Conservation (phyloP, 2,888 invertebrate genomes). For the Scaptomyza parva region DNA sequence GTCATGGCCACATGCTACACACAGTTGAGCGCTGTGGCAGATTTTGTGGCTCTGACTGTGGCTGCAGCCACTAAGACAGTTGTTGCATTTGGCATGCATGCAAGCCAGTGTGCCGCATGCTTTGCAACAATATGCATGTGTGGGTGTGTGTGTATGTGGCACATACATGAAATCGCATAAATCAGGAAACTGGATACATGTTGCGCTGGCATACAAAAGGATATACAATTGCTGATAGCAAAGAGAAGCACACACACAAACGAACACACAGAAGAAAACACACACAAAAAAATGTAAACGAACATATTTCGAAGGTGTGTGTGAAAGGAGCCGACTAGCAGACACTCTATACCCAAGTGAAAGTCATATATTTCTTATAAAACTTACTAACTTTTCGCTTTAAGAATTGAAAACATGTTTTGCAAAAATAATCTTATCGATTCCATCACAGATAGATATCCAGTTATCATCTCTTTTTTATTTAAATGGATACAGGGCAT, state of each 20-base stretch:
- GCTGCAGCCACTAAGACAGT: slow-evolving; percentile 34
- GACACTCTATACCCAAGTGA: not conserved
- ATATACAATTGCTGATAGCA: slow-evolving; percentile 55
- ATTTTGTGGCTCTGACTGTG: slow-evolving; percentile 57
- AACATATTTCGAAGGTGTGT: not conserved
- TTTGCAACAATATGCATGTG: slow-evolving; percentile 35
- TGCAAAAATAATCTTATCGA: too few relatives aligned
- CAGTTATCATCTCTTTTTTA: not conserved
- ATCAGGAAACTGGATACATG: slow-evolving; percentile 62
- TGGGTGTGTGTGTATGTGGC: slow-evolving; percentile 27
- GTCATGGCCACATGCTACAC: slow-evolving; percentile 63
- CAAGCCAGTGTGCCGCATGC: slow-evolving; percentile 38
- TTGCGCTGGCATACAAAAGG: slow-evolving; percentile 39
- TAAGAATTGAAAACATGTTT: too few relatives aligned
- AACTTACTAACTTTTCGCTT: too few relatives aligned
- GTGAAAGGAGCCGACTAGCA: not conserved
- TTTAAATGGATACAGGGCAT: not conserved
- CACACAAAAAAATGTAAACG: slow-evolving; percentile 7
- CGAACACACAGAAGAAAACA: slow-evolving; percentile 1
- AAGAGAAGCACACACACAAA: slow-evolving; percentile 10
- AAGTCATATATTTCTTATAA: not conserved
- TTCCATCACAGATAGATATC: too few relatives aligned
- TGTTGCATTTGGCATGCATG: slow-evolving; percentile 15
- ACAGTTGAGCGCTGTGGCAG: slow-evolving; percentile 53
- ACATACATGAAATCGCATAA: slow-evolving; percentile 71